Evolutionary conservation across 2,113 vertebrate genomes (phyloP), one percentile per base, ranked within the genome.

Genomic region (Columba janthina): DNA sequence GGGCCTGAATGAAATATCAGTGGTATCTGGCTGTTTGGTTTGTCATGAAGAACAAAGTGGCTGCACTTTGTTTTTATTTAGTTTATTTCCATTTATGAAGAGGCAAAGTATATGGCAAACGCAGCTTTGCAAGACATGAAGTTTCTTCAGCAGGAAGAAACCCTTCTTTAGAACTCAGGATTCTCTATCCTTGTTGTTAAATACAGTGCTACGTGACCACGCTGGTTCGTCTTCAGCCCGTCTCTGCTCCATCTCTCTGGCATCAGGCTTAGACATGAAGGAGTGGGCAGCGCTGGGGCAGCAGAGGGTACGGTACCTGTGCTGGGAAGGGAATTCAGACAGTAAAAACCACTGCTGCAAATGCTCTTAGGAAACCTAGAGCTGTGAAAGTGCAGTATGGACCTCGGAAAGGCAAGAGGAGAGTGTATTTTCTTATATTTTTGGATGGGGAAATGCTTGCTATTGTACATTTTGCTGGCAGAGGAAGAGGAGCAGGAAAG

Each of bases 121-220:
- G 22, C 8, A 80, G 14, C 28, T 91, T 88, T 73, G 64, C 28
- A 75, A 75, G 87, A 69, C 31, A 21, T 31, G 18, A 16, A 26
- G 42, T 85, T 77, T 19, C 34, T 72, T 21, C 28, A 29, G 4
- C 7, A 67, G 44, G 38, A 74, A 51, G 60, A 60, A 78, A 5
- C 3, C 11, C 21, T 3, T 46, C 29, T 40, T 66, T 66, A 70
- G 46, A 84, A 25, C 29, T 81, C 34, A 4, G 42, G 36, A 6
- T 54, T 4, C 16, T 70, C 85, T 12, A 14, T 51, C 21, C 77
- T 46, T 58, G 13, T 34, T 86, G 26, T 90, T 77, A 54, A 79
- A 29, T 57, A 11, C 48, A 64, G 10, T 8, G 3, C 7, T 65
- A 7, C 11, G 1, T 5, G 11, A 20, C 24, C 17, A 18, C 2